Conservation (phyloP, 2,888 invertebrate genomes). For the Ptilodon capucinus region DNA sequence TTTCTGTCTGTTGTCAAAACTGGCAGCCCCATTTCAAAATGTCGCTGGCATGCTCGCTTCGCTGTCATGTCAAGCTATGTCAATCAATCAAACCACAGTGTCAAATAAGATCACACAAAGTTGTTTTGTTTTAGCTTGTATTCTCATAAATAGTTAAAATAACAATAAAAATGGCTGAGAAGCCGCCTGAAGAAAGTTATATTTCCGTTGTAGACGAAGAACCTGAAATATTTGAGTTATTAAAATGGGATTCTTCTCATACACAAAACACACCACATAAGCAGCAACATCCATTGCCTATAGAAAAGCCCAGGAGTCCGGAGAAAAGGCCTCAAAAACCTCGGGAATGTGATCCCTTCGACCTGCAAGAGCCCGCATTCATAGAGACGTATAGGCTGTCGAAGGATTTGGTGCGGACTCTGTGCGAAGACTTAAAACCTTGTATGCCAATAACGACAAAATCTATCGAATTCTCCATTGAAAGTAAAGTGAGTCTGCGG, state of each 20-base stretch:
- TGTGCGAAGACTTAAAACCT: conserved; percentile 66
- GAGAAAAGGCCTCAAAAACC: conserved; percentile 63
- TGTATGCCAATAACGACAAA: conserved; percentile 73
- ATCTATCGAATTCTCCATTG: conserved; percentile 70
- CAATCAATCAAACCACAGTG: conserved; percentile 18
- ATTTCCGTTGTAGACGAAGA: conserved; percentile 77
- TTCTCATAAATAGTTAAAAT: conserved; percentile 52
- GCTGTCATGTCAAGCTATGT: not conserved
- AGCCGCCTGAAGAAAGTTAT: conserved; percentile 73
- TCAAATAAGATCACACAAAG: conserved; percentile 42
- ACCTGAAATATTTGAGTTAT: conserved; percentile 70
- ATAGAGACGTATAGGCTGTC: conserved; percentile 66
- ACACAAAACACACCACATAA: conserved; percentile 54
- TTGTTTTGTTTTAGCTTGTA: conserved; percentile 49
- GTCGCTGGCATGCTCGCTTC: not conserved
- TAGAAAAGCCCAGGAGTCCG: conserved; percentile 63
- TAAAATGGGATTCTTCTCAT: conserved; percentile 75
- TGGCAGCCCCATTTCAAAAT: not conserved
- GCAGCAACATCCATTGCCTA: conserved; percentile 36
- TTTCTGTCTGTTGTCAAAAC: not conserved
- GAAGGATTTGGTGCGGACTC: conserved; percentile 63
- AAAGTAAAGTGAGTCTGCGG: conserved; percentile 60
- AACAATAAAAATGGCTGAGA: conserved; percentile 66
- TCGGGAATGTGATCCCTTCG: conserved; percentile 66
- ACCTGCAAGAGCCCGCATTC: conserved; percentile 62